Percentiles rank a stretch among this genome's conserved stretches.
phyloP scores from a whole-genome alignment of 2,888 invertebrate genomes.

The Plagodis pulveraria region DNA sequence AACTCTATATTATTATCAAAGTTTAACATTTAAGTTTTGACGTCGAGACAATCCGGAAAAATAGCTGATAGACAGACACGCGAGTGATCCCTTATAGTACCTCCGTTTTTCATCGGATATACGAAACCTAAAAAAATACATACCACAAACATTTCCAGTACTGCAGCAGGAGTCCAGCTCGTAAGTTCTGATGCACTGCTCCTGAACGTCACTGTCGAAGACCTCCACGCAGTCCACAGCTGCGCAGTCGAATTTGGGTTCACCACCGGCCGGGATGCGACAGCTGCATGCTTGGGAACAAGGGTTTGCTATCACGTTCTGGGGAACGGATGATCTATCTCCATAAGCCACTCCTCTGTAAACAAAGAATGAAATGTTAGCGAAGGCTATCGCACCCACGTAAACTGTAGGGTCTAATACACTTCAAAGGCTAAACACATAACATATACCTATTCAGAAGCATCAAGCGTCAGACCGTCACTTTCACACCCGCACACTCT shows the following conservation, averaged over 20 bases:
- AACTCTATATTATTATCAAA: too few species aligned
- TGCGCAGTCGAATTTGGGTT: conserved; percentile 69
- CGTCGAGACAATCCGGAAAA: too few species aligned
- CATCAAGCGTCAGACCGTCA: too few species aligned
- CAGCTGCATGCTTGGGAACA: conserved; percentile 74
- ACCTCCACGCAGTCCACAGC: conserved; percentile 73
- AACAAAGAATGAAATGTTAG: conserved; percentile 23
- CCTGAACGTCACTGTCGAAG: conserved; percentile 59
- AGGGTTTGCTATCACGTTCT: conserved; percentile 61
- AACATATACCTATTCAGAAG: too few species aligned
- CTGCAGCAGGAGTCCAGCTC: conserved; percentile 72
- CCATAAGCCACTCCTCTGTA: conserved; percentile 68
- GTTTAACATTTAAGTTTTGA: too few species aligned
- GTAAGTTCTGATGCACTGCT: conserved; percentile 67
- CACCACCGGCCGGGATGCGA: conserved; percentile 42
- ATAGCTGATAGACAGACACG: too few species aligned
- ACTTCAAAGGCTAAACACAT: too few species aligned
- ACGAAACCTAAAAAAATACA: conserved; percentile 24
- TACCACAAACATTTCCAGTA: conserved; percentile 71
- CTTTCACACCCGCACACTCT: too few species aligned
- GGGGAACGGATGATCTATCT: conserved; percentile 59
- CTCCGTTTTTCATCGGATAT: too few species aligned
- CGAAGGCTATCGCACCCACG: background rate
- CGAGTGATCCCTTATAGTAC: too few species aligned
- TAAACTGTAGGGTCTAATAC: too few species aligned